Evolutionary conservation across 2,797 vertebrate genomes (phyloP).

Genomic region (Sebastes hubbsi): DNA sequence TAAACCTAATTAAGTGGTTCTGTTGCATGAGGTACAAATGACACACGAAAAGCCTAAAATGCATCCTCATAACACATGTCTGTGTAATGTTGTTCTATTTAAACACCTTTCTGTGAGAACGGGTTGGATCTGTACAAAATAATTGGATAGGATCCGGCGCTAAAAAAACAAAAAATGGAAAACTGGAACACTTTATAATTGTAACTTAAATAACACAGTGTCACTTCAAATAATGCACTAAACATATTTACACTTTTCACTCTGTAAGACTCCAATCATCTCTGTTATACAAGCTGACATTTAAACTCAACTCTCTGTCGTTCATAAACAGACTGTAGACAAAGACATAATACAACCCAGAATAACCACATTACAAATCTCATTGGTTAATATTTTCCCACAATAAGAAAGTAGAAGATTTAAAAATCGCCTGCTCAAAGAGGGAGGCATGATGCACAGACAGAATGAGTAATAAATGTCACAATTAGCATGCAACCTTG

Average conservation of each 20-base stretch:
- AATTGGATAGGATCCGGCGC: rapidly evolving
- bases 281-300: not conserved
- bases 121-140: too few relatives aligned
- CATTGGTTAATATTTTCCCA: not conserved
- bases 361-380: not conserved
- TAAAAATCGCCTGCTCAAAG: not conserved
- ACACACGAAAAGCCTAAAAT: too few relatives aligned
- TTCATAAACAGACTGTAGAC: not conserved
- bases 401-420: not conserved
- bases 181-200: not conserved
- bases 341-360: not conserved
- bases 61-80: too few relatives aligned
- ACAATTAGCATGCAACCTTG: slow-evolving; percentile 58
- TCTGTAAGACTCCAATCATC: not conserved
- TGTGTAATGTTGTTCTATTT: too few relatives aligned
- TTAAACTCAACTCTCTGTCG: not conserved
- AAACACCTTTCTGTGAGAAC: too few relatives aligned
- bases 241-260: not conserved
- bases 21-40: too few relatives aligned
- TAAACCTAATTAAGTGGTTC: too few relatives aligned
- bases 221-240: not conserved
- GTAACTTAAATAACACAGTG: not conserved
- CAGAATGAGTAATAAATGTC: slow-evolving; percentile 49
- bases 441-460: not conserved
- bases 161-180: not conserved